Evolutionary conservation across 2,797 vertebrate genomes (phyloP), one percentile per base, ranked within the genome.

Genomic region (Artibeus jamaicensis): DNA sequence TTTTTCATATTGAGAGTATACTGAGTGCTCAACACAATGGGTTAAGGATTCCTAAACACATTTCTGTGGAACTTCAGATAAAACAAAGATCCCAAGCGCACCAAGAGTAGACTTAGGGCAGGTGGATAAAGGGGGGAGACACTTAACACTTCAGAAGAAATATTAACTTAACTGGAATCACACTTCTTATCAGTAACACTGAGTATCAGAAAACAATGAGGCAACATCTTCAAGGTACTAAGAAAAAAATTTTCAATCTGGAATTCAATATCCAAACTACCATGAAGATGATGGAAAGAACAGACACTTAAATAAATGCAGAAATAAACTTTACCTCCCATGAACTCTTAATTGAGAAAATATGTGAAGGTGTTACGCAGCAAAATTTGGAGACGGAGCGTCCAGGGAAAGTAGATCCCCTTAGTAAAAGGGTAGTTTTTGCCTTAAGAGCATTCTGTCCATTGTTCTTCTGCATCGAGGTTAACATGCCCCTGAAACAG

Each of bases 181-280:
- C 57, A 95, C 74, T 42, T 95, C 84, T 77, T 42, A 87, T 6
- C 48, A 55, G 19, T 59, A 90, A 68, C 39, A 68, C 9, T 15
- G 29, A 81, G 76, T 53, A 95, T 37, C 19, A 91, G 67, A 96
- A 83, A 93, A 76, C 24, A 82, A 93, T 34, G 39, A 74, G 81
- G n/a, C 29, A 59, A 93, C 24, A 86, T 26, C 34, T 7, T 59
- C 29, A 39, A 67, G 3, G 29, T 86, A 42, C n/a, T 42, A 57
- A 89, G 46, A 34, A 67, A 93, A 79, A 81, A n/a, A 55, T 42
- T 93, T 81, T 50, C 67, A 74, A 81, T 14, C 39, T 74, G 95
- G 55, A 86, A 86, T 86, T 90, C 39, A 78, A 2, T 73, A 90
- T 59, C 22, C 26, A 48, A 91, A 82, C 46, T 29, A n/a, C 42